Conservation (phyloP, 2,797 vertebrate genomes). For the Sebastes kiyomatsui region DNA sequence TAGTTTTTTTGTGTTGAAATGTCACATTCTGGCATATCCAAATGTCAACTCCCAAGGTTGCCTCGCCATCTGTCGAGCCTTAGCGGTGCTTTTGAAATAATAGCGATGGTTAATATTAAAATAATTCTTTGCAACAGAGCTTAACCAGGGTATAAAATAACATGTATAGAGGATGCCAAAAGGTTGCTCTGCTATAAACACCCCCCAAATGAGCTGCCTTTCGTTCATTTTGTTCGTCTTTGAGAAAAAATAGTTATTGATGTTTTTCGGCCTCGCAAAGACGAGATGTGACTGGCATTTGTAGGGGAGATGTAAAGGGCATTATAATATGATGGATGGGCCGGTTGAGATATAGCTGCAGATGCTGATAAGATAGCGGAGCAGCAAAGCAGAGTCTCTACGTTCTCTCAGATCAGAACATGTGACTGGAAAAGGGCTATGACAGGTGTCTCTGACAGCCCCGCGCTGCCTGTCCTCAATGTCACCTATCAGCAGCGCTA, state of each 20-base stretch:
- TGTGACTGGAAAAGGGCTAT: constrained; percentile 65
- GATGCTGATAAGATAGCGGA: constrained; percentile 78
- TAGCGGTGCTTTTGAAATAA: constrained; percentile 72
- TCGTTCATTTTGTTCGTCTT: constrained; percentile 45
- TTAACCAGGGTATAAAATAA: constrained; percentile 41
- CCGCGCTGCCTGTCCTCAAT: constrained; percentile 57
- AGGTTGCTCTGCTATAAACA: constrained; percentile 40
- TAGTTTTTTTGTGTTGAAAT: constrained; percentile 76
- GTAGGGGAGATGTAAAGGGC: constrained; percentile 74
- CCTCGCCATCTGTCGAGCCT: constrained; percentile 65
- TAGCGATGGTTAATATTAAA: constrained; percentile 42
- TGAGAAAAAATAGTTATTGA: constrained; percentile 73
- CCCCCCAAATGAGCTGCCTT: constrained; percentile 18
- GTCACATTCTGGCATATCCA: constrained; percentile 82
- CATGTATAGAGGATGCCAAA: constrained; percentile 36
- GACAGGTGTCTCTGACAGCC: constrained; percentile 72
- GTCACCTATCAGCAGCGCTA: constrained; percentile 73
- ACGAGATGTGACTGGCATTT: constrained; percentile 73
- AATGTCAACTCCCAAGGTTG: constrained; percentile 83
- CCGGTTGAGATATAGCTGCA: constrained; percentile 66
- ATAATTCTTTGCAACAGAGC: constrained; percentile 1
- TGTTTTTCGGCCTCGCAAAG: constrained; percentile 58
- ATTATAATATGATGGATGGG: constrained; percentile 74
- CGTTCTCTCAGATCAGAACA: constrained; percentile 65
- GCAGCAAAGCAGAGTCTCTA: constrained; percentile 49